These are phyloP conservation scores for Protobothrops mucrosquamatus DNA, from an alignment of 2,113 vertebrate genomes.

Conservation along the genomic window DNA sequence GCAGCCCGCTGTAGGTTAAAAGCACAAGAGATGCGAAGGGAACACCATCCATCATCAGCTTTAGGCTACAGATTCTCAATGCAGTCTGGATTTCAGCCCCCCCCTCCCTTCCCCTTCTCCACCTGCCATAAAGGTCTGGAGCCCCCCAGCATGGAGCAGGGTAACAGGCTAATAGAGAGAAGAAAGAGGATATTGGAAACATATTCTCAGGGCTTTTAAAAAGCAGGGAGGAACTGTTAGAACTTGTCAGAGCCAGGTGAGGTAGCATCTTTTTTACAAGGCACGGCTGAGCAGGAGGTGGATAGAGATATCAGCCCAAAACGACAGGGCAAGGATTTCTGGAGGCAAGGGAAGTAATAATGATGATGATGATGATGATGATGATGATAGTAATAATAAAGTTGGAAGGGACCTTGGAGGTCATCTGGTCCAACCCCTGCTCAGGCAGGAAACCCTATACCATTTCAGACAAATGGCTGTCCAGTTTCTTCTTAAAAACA, in stretches of 20 bases:
- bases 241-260: slow-evolving; percentile 62
- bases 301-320: slow-evolving; percentile 64
- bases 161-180: slow-evolving; percentile 81
- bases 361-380: too few relatives aligned
- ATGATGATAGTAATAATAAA: too few relatives aligned
- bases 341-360: neutral
- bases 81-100: slow-evolving; percentile 58
- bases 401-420: too few relatives aligned
- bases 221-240: slow-evolving; percentile 70
- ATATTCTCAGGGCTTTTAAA: slow-evolving; percentile 85
- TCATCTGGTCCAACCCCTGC: too few relatives aligned
- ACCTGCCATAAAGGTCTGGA: slow-evolving; percentile 78
- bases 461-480: too few relatives aligned
- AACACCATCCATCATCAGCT: slow-evolving; percentile 50
- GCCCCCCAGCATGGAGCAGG: slow-evolving; percentile 79
- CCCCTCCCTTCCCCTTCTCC: slow-evolving; percentile 44
- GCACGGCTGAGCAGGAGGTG: slow-evolving; percentile 62
- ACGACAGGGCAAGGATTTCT: neutral
- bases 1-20: slow-evolving; percentile 74
- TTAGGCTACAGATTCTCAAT: slow-evolving; percentile 67
- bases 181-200: slow-evolving; percentile 92
- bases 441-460: too few relatives aligned
- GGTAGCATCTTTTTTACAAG: neutral
- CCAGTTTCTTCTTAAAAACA: too few relatives aligned
- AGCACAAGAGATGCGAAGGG: slow-evolving; percentile 64